Conservation (phyloP, 2,888 invertebrate species). For the Margaritifera margaritifera region DNA sequence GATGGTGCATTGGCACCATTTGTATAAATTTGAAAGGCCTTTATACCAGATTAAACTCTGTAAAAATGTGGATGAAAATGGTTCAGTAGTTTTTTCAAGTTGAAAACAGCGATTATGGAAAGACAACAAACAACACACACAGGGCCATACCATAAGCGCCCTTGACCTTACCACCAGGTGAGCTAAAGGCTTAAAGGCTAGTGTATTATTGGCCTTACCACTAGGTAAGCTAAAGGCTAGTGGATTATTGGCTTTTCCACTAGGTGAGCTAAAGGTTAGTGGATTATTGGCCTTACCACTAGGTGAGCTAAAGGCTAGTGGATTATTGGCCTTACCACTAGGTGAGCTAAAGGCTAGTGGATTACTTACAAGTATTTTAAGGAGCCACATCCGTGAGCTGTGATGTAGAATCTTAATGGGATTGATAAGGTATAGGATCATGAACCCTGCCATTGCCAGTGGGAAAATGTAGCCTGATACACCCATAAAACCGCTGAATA, state of each 20-base stretch:
- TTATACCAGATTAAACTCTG: too few relatives aligned
- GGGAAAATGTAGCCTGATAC: conserved; percentile 96
- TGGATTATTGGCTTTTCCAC: conserved; percentile 20
- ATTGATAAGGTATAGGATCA: conserved; percentile 88
- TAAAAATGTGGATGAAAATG: too few relatives aligned
- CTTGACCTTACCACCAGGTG: too few relatives aligned
- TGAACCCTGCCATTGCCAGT: conserved; percentile 84
- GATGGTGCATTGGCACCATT: too few relatives aligned
- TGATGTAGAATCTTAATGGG: conserved; percentile 93
- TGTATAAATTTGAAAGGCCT: too few relatives aligned
- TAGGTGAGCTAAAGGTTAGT: not conserved
- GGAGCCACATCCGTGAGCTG: conserved; percentile 94
- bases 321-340: conserved; percentile 8
- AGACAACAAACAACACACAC: too few relatives aligned
- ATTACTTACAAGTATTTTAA: conserved; percentile 83
- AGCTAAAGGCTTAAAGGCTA: not conserved
- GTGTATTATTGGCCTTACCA: too few relatives aligned
- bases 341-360: not conserved
- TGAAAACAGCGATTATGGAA: too few relatives aligned
- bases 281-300: conserved; percentile 18
- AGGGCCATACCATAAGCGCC: too few relatives aligned
- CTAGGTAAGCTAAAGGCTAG: not conserved
- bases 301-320: not conserved
- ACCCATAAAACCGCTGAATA: conserved; percentile 86
- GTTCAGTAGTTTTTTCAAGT: too few relatives aligned